Base-by-base conservation (phyloP, 1,140 invertebrate genomes). In the Ylistrum balloti region DNA sequence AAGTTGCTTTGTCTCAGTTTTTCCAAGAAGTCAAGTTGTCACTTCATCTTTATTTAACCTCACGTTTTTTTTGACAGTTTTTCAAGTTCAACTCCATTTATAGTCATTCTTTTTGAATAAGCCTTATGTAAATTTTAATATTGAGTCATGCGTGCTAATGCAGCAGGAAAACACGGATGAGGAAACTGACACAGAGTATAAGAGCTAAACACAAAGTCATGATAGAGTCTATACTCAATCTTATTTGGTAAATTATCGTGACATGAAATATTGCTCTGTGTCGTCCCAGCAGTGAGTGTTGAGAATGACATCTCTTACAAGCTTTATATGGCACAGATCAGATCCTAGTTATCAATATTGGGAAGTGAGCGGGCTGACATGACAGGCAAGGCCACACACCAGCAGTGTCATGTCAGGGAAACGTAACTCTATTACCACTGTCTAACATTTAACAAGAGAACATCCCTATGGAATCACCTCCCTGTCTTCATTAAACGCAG, bases 241-340 rank as follows among this genome's bases (percentile, higher is more conserved):
- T n/a, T 74, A 74, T 74, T 74, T 74, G n/a, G 22, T 28, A 5
- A 74, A 74, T 74, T 74, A 74, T 28, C 11, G 0, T 28, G n/a
- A 74, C 56, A 28, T 74, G n/a, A 74, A 74, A n/a, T 74, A 74
- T 74, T 74, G 41, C 41, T 45, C 41, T 45, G 41, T 74, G 9
- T 28, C 22, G 22, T 74, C 56, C 56, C n/a, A n/a, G 17, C 56
- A 28, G 56, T 28, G 22, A 74, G 56, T 74, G 56, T 74, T 28
- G 22, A 5, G 56, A 28, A 74, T 74, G 56, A n/a, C 56, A 74
- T 1, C 56, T 74, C 22, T n/a, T 74, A 74, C 56, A 74, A 74
- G 56, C 56, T 74, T 74, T 74, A 74, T 74, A 74, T 74, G 56
- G 56, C 56, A 17, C 56, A 74, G 56, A 74, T 74, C 56, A 74